These are phyloP conservation scores for Potamilus streckersoni DNA, from an alignment of 1,140 invertebrate species.

Conservation along the genomic window DNA sequence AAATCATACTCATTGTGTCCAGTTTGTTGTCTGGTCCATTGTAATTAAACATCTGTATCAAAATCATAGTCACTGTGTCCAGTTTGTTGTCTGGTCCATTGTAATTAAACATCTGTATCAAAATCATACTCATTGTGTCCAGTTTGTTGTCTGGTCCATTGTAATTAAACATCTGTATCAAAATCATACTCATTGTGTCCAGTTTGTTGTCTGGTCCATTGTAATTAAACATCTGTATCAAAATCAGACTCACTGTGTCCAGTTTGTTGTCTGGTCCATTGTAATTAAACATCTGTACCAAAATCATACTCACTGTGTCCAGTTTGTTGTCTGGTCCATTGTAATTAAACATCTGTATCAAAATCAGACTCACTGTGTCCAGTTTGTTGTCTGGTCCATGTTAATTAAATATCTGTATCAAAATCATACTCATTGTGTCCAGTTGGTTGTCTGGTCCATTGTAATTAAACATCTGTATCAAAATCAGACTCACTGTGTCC, in stretches of 20 bases:
- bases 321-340: slow-evolving; percentile 82
- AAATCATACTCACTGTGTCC: slow-evolving; percentile 68
- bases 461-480: slow-evolving; percentile 78
- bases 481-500: slow-evolving; percentile 68
- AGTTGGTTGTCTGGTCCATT: slow-evolving; percentile 82
- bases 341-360: slow-evolving; percentile 78
- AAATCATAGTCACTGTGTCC: slow-evolving; percentile 68
- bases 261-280: slow-evolving; percentile 82
- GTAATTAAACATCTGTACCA: slow-evolving; percentile 78
- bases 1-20: slow-evolving; percentile 68
- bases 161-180: slow-evolving; percentile 78
- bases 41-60: slow-evolving; percentile 78
- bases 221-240: slow-evolving; percentile 78
- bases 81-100: slow-evolving; percentile 82
- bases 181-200: slow-evolving; percentile 68
- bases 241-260: slow-evolving; percentile 68
- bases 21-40: slow-evolving; percentile 82
- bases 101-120: slow-evolving; percentile 78
- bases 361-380: slow-evolving; percentile 68
- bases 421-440: slow-evolving; percentile 68
- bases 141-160: slow-evolving; percentile 82
- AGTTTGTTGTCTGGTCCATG: slow-evolving; percentile 82
- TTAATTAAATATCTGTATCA: slow-evolving; percentile 78
- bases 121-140: slow-evolving; percentile 68
- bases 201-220: slow-evolving; percentile 82